Evolutionary conservation across 2,888 invertebrate genomes (phyloP).

Genomic region (Diadegma fenestrale): DNA sequence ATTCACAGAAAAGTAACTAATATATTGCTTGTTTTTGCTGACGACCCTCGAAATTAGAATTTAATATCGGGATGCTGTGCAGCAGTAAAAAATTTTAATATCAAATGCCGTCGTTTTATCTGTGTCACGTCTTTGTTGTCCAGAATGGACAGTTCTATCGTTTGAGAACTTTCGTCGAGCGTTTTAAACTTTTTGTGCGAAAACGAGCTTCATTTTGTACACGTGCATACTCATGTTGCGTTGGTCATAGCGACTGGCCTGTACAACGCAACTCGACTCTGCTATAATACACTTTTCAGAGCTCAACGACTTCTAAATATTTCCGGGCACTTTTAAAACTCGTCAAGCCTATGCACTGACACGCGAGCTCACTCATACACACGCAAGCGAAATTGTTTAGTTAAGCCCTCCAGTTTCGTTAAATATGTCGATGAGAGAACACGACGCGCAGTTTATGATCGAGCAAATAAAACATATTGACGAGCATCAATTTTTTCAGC

Average conservation of each 20-base stretch:
- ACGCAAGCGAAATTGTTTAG: background rate
- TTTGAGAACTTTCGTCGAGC: background rate
- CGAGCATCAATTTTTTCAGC: background rate
- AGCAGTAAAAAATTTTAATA: background rate
- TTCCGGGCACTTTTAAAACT: slow-evolving; percentile 28
- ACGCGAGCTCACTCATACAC: background rate
- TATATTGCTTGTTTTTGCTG: too few relatives aligned
- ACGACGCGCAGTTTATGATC: background rate
- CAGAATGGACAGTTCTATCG: background rate
- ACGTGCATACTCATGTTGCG: background rate
- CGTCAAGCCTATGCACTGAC: slow-evolving; percentile 1
- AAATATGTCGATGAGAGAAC: slow-evolving; percentile 1
- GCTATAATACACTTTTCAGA: background rate
- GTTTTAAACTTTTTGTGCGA: background rate
- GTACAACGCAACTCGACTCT: background rate
- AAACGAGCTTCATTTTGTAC: background rate
- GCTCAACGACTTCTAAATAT: slow-evolving; percentile 43
- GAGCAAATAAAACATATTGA: background rate
- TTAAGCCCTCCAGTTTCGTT: background rate
- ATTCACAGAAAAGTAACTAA: too few relatives aligned
- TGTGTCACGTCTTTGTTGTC: background rate
- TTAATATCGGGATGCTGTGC: too few relatives aligned
- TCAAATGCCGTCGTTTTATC: background rate
- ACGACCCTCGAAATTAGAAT: too few relatives aligned
- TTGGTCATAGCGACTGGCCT: background rate